Evolutionary conservation across 53 echinoderm and acorn worm species (phyloP).

Genomic region (Stichopus horrens): DNA sequence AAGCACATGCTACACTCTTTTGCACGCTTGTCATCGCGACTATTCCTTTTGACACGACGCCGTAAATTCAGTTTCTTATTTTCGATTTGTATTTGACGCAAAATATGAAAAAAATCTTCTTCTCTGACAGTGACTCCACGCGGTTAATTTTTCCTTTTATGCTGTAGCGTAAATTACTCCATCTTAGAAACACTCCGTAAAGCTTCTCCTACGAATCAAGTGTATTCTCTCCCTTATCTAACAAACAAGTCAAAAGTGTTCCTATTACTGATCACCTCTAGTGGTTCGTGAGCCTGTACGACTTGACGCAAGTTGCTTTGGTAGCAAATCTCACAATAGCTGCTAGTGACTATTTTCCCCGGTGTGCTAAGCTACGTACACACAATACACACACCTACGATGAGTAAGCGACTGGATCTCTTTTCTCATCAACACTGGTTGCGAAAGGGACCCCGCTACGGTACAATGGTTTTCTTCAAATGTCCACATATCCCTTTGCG

Average conservation of each 20-base stretch:
- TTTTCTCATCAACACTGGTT: neutral
- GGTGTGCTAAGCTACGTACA: neutral
- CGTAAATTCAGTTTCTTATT: no score
- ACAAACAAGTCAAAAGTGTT: no score
- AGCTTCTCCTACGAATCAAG: no score
- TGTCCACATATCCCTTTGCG: neutral
- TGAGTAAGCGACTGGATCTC: slow-evolving; percentile 19
- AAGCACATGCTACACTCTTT: neutral
- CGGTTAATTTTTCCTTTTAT: no score
- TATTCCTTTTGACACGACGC: neutral
- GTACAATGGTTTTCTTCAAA: slow-evolving; percentile 26
- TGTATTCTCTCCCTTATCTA: no score
- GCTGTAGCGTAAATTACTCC: no score
- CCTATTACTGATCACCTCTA: no score
- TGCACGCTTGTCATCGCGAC: slow-evolving; percentile 17
- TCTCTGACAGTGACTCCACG: no score
- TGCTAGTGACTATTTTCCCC: neutral
- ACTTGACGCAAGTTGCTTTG: slow-evolving; percentile 12
- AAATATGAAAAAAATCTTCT: no score
- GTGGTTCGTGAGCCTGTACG: neutral
- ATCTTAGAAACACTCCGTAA: no score
- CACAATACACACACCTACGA: slow-evolving; percentile 27
- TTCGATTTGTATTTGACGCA: no score
- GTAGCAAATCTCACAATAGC: neutral
- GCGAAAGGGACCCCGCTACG: slow-evolving; percentile 19